Conservation (phyloP, 2,797 vertebrate genomes). For the Periophthalmus magnuspinnatus region DNA sequence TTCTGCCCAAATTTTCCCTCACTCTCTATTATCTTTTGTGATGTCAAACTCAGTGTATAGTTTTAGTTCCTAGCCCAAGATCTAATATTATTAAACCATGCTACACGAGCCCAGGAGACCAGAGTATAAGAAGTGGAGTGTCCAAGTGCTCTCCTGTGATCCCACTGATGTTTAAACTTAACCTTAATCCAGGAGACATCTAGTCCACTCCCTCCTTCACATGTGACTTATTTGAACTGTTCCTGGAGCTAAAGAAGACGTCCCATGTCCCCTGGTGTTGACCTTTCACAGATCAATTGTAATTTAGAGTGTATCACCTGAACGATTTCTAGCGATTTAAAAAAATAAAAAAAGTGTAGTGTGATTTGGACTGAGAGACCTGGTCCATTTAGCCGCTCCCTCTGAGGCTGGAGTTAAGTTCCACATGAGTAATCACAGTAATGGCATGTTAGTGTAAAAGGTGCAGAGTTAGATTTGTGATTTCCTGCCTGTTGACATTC, state of each 20-base stretch:
- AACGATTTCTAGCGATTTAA: constrained; percentile 50
- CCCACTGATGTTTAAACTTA: constrained; percentile 51
- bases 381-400: constrained; percentile 27
- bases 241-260: constrained; percentile 55
- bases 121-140: constrained; percentile 28
- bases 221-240: constrained; percentile 52
- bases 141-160: constrained; percentile 53
- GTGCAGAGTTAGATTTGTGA: not conserved
- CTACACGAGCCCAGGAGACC: constrained; percentile 26
- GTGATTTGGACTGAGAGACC: constrained; percentile 23
- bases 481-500: constrained; percentile 32
- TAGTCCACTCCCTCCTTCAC: constrained; percentile 39
- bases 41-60: not conserved
- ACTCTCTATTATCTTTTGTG: not conserved
- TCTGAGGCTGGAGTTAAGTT: constrained; percentile 21
- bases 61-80: constrained; percentile 20
- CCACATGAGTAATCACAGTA: constrained; percentile 32
- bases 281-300: constrained; percentile 65
- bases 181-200: constrained; percentile 67
- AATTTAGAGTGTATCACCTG: constrained; percentile 63
- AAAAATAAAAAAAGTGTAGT: constrained; percentile 53
- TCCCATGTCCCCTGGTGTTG: constrained; percentile 45
- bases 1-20: not conserved
- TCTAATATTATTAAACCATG: constrained; percentile 34
- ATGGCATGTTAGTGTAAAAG: constrained; percentile 13